phyloP scores from a whole-genome alignment of 1,140 invertebrate genomes.

The Drosophila ironensis region DNA sequence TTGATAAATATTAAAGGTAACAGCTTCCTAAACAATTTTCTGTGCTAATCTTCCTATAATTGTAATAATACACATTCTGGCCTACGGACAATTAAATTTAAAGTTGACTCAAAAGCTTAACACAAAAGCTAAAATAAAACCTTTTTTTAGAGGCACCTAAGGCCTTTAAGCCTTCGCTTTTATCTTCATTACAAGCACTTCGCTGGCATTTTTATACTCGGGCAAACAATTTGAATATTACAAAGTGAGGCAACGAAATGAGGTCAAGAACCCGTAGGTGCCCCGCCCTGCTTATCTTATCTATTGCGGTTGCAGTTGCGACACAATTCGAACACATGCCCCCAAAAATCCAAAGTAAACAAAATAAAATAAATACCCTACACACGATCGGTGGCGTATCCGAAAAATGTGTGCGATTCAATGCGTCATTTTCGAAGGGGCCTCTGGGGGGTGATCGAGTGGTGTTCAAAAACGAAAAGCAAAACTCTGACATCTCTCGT shows the following conservation, averaged over 20 bases:
- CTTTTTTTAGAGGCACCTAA: background rate
- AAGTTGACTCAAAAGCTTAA: too few relatives aligned
- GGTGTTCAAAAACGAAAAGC: constrained; percentile 22
- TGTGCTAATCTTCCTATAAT: too few relatives aligned
- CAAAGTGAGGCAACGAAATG: constrained; percentile 10
- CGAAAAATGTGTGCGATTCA: constrained; percentile 17
- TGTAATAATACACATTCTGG: too few relatives aligned
- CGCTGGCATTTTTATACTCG: constrained; percentile 9
- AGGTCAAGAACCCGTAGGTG: constrained; percentile 28
- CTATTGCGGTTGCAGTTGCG: constrained; percentile 9
- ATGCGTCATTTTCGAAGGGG: constrained; percentile 36
- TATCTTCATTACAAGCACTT: constrained; percentile 19
- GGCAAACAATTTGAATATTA: constrained; percentile 31
- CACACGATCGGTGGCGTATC: constrained; percentile 30
- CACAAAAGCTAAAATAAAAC: too few relatives aligned
- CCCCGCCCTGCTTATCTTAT: constrained; percentile 21
- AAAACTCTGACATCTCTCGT: constrained; percentile 30
- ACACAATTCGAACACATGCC: constrained; percentile 29
- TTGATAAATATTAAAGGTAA: too few relatives aligned
- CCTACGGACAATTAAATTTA: too few relatives aligned
- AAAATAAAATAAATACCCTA: constrained; percentile 10
- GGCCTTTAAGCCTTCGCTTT: background rate
- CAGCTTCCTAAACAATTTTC: too few relatives aligned
- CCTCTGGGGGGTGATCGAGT: background rate
- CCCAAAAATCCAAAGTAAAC: background rate